A percentile compares a stretch with the other conserved stretches of the same genome.
These are phyloP conservation scores for Ellobius talpinus DNA, from an alignment of 2,113 vertebrate species.

Conservation along the genomic window DNA sequence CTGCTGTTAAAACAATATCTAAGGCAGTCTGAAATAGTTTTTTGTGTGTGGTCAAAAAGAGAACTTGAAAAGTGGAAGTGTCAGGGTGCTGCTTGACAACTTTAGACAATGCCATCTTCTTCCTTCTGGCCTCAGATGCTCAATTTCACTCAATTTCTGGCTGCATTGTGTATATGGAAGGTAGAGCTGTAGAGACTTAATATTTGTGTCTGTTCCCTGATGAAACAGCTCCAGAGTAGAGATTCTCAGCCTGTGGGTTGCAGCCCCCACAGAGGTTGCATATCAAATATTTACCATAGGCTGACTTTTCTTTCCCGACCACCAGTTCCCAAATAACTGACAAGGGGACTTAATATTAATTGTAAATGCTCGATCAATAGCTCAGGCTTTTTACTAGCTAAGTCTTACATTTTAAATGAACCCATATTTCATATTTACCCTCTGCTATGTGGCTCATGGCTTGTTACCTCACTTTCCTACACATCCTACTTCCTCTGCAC, in stretches of 20 bases:
- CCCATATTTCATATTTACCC: no score
- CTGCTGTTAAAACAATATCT: conserved; percentile 63
- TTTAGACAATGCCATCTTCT: neutral
- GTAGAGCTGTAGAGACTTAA: neutral
- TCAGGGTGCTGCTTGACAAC: no score
- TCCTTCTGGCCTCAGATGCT: neutral
- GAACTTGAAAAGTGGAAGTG: neutral
- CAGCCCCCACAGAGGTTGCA: neutral
- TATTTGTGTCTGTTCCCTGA: neutral
- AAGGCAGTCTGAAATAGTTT: neutral
- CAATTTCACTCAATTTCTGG: neutral
- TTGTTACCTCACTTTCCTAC: no score
- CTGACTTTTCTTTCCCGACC: no score
- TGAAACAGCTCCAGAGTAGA: neutral
- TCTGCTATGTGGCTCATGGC: no score
- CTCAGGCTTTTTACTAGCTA: no score
- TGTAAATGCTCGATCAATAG: no score
- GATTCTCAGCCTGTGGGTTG: neutral
- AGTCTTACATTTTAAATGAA: no score
- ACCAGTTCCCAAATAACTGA: no score
- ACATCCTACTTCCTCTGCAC: no score
- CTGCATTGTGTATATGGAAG: neutral
- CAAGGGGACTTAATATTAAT: no score
- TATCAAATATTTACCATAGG: neutral
- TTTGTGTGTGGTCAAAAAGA: neutral